Percentiles rank a stretch among this genome's conserved stretches.
Evolutionary conservation across 2,113 vertebrate genomes (phyloP).

Genomic region (Nothobranchius kuhntae): DNA sequence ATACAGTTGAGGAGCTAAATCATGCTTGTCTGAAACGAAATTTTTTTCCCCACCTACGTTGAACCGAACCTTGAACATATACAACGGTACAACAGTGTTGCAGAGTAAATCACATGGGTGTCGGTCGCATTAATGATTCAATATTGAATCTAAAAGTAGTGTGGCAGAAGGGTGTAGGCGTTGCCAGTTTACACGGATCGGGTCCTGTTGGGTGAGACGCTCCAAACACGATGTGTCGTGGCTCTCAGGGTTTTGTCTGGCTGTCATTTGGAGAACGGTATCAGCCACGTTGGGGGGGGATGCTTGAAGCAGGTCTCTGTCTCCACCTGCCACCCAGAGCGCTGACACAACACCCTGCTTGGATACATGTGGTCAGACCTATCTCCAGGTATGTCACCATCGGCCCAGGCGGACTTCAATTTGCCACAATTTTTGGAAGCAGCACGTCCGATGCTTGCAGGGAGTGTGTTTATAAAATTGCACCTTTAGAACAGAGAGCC

Average conservation of each 20-base stretch:
- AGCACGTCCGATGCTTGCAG: constrained; percentile 22
- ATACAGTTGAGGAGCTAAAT: no score
- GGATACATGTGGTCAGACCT: constrained; percentile 38
- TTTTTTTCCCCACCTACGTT: constrained; percentile 16
- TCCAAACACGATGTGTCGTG: constrained; percentile 26
- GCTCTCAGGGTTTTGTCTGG: constrained; percentile 31
- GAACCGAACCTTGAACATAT: constrained; percentile 11
- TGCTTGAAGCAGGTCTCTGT: constrained; percentile 54
- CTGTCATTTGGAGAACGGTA: constrained; percentile 37
- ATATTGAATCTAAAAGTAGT: constrained; percentile 41
- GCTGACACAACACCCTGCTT: constrained; percentile 43
- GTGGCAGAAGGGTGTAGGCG: constrained; percentile 60
- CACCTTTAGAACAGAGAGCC: constrained; percentile 16
- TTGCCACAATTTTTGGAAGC: constrained; percentile 22
- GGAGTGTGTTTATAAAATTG: constrained; percentile 25
- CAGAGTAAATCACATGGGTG: constrained; percentile 34
- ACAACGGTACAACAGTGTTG: background rate
- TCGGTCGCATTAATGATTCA: constrained; percentile 39
- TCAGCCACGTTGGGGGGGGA: constrained; percentile 15
- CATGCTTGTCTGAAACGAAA: background rate
- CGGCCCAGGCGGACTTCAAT: constrained; percentile 39
- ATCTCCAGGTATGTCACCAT: constrained; percentile 45
- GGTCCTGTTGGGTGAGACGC: constrained; percentile 40
- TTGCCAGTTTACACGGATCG: constrained; percentile 35
- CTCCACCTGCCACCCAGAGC: constrained; percentile 51